phyloP scores from a whole-genome alignment of 2,888 invertebrate genomes.

The Actias luna region DNA sequence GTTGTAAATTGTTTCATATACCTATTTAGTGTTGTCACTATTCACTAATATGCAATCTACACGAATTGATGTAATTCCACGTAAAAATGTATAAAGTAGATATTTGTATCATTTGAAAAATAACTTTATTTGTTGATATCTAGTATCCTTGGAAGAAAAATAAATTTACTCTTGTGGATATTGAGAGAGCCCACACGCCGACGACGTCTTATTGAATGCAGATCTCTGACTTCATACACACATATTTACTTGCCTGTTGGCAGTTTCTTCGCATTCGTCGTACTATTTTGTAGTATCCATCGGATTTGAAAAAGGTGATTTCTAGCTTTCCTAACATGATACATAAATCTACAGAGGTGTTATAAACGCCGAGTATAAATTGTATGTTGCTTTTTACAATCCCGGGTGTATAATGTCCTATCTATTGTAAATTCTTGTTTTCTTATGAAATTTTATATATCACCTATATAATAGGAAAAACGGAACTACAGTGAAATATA shows the following conservation, averaged over 20 bases:
- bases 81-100: slow-evolving; percentile 59
- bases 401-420: background rate
- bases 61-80: slow-evolving; percentile 18
- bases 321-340: background rate
- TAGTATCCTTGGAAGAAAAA: slow-evolving; percentile 70
- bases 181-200: slow-evolving; percentile 59
- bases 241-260: slow-evolving; percentile 40
- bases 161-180: slow-evolving; percentile 71
- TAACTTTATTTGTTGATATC: slow-evolving; percentile 79
- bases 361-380: background rate
- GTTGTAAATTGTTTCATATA: too few species aligned
- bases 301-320: slow-evolving; percentile 10
- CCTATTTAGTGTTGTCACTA: background rate
- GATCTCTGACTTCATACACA: slow-evolving; percentile 43
- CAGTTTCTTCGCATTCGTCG: slow-evolving; percentile 12
- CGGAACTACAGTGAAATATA: too few species aligned
- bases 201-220: slow-evolving; percentile 65
- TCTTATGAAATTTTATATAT: background rate
- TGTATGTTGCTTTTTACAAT: background rate
- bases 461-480: background rate
- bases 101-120: slow-evolving; percentile 73
- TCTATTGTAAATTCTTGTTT: background rate
- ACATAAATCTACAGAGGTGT: slow-evolving; percentile 8
- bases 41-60: background rate
- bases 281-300: slow-evolving; percentile 12